These are phyloP conservation scores for Laticauda laticaudata DNA, from an alignment of 2,113 vertebrate species.

Conservation along the genomic window DNA sequence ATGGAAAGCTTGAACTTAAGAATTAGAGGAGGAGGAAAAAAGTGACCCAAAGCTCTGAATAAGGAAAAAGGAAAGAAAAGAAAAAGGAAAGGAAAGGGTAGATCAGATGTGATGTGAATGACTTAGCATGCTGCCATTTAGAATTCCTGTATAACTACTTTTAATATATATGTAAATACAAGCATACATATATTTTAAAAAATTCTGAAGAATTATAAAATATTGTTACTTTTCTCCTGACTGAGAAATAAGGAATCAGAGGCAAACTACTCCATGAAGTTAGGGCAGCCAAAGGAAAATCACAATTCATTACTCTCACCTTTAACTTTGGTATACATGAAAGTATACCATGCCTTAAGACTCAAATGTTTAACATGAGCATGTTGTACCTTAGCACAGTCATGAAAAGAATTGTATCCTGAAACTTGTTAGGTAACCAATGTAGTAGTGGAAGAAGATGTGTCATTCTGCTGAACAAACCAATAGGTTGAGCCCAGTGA, in stretches of 20 bases:
- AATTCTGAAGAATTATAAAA: neutral
- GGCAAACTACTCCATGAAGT: neutral
- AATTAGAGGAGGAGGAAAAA: neutral
- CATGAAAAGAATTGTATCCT: neutral
- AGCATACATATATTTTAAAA: neutral
- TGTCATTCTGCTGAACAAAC: neutral
- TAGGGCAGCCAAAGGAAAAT: neutral
- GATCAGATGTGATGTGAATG: neutral
- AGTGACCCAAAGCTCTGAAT: neutral
- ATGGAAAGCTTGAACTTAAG: neutral
- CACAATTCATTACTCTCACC: neutral
- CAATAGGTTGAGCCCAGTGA: neutral
- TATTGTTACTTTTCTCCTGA: neutral
- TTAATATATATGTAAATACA: neutral
- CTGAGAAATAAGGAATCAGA: neutral
- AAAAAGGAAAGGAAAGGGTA: constrained; percentile 23
- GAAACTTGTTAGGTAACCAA: neutral
- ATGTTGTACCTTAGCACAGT: neutral
- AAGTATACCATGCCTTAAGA: neutral
- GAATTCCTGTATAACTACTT: neutral
- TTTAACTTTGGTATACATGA: neutral
- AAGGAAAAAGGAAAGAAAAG: neutral
- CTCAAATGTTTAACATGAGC: neutral
- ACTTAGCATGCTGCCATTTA: neutral
- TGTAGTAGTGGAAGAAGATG: neutral